Base-by-base conservation (phyloP, 2,888 invertebrate genomes). In the Zootermopsis nevadensis region DNA sequence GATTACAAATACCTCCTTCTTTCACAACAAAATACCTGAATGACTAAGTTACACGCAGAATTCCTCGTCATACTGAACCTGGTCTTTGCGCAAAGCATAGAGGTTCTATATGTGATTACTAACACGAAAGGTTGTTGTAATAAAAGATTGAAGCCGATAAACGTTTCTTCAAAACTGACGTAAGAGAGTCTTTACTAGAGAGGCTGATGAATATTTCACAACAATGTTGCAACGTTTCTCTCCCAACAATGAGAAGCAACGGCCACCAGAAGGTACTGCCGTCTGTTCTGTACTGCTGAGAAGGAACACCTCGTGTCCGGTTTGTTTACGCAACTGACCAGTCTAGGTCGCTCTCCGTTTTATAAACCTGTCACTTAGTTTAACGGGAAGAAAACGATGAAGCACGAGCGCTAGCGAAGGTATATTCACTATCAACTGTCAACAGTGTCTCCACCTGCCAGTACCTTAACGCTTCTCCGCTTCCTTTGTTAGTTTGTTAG, bases 251-350 rank as follows among this genome's bases (percentile, higher is more conserved):
- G 0, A 8, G 0, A 69, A 10, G 7, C 19, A 74, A 74, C 74
- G 74, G 74, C 74, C 74, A 74, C 74, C 74, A 33, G 42, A 4
- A 24, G 74, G 74, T 74, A 74, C 74, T 74, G 74, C 74, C 74
- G 74, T 74, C 10, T 1, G 33, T 33, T 10, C 69, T 0, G 7
- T 15, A 60, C 67, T 72, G 22, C 30, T 22, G 72, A 72, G 35
- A 22, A 72, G 31, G 19, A n/a, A 35, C 74, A n/a, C 42, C 24
- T 38, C 74, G 22, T 38, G 69, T 12, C 24, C 19, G 2, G 74
- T 1, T 38, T 42, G 22, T 42, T 74, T 38, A 24, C 42, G 33
- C 42, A 2, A 74, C 74, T 74, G 74, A 30, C 74, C 74, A 24
- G n/a, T 10, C 24, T 2, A 4, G n/a, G 35, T 38, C 15, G n/a